Percentiles rank a stretch among this genome's conserved stretches.
Evolutionary conservation across 2,888 invertebrate species (phyloP).

Genomic region (Eupithecia vulgata): DNA sequence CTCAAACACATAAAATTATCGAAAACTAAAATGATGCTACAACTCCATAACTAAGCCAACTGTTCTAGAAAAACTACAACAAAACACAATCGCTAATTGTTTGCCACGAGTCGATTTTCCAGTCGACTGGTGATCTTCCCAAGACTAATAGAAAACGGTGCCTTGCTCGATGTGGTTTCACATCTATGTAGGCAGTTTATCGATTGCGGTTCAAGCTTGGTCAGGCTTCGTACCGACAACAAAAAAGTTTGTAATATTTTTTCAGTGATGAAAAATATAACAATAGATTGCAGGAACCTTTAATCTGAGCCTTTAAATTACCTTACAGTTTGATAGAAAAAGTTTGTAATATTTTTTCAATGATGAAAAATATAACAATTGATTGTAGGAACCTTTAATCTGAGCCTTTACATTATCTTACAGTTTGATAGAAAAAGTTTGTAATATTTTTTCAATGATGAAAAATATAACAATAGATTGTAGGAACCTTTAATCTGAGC

Average conservation of each 20-base stretch:
- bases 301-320: too few species aligned
- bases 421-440: too few species aligned
- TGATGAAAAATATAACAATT: too few species aligned
- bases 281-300: too few species aligned
- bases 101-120: constrained; percentile 46
- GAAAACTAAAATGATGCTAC: background rate
- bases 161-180: constrained; percentile 21
- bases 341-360: too few species aligned
- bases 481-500: too few species aligned
- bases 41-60: background rate
- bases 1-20: background rate
- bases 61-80: constrained; percentile 9
- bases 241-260: background rate
- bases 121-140: constrained; percentile 41
- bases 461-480: too few species aligned
- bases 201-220: constrained; percentile 19
- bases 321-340: too few species aligned
- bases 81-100: constrained; percentile 45
- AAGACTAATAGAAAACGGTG: constrained; percentile 25
- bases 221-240: background rate
- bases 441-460: too few species aligned
- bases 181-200: constrained; percentile 17
- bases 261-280: background rate
- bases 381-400: too few species aligned
- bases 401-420: too few species aligned